Evolutionary conservation across 64 coral and sea anemone genomes (phyloP).

Genomic region (Platygyra sinensis): DNA sequence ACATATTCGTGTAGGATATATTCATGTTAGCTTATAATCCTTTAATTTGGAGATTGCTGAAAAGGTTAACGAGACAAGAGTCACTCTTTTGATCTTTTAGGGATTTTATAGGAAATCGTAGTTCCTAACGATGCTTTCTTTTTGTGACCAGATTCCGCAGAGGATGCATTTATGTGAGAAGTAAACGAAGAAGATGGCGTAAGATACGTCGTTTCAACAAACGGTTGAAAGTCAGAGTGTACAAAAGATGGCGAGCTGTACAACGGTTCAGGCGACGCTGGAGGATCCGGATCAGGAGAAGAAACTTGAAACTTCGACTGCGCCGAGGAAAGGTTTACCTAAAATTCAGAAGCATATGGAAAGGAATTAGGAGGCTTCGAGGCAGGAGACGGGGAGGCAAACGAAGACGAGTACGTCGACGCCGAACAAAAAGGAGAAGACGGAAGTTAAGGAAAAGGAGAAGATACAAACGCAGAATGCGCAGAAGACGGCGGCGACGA

Average conservation of each 20-base stretch:
- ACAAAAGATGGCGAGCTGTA: not conserved
- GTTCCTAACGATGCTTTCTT: not conserved
- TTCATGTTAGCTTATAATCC: too few species aligned
- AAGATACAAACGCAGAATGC: slow-evolving; percentile 5
- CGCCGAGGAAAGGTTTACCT: not conserved
- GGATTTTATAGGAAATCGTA: not conserved
- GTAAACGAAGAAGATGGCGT: not conserved
- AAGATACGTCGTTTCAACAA: not conserved
- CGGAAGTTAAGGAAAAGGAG: not conserved
- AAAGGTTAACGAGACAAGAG: too few species aligned
- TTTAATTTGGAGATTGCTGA: too few species aligned
- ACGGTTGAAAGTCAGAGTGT: not conserved
- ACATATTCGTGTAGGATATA: too few species aligned
- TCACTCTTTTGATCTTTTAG: not conserved
- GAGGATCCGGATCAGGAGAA: not conserved
- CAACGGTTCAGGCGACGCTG: not conserved
- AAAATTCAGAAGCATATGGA: not conserved
- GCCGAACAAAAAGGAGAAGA: not conserved
- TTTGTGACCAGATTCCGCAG: not conserved
- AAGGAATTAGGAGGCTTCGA: not conserved
- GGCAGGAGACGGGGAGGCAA: not conserved
- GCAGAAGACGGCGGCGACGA: slow-evolving; percentile 18
- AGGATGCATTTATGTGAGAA: not conserved
- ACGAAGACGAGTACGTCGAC: not conserved
- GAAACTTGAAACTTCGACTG: not conserved